Base-by-base conservation (phyloP, 2,888 invertebrate genomes). In the Caenorhabditis virilis region DNA sequence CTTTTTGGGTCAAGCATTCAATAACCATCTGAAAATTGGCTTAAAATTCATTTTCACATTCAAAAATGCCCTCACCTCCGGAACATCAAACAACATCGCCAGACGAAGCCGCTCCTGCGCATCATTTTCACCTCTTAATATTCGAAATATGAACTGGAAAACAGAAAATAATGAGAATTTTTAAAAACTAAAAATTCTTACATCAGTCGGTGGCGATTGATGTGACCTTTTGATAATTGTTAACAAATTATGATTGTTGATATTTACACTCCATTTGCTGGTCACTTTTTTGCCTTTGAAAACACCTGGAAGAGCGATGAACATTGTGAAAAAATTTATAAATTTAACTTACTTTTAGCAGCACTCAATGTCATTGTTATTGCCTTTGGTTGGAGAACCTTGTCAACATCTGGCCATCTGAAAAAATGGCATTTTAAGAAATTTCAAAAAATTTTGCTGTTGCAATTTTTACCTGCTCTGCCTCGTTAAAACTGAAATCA, bases 401-500 rank as follows among this genome's bases (percentile, higher is more conserved):
- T 56, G 42, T 75, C 71, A 26, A 75, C 62, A 39, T 74, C 74
- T 1, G 72, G 74, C 72, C 72, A 74, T 26, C n/a, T n/a, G n/a
- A n/a, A n/a, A n/a, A n/a, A n/a, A n/a, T n/a, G n/a, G n/a, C n/a
- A n/a, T n/a, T n/a, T n/a, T n/a, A n/a, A n/a, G n/a, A n/a, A n/a
- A n/a, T n/a, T n/a, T n/a, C n/a, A n/a, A n/a, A n/a, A n/a, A n/a
- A n/a, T n/a, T n/a, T n/a, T n/a, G n/a, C n/a, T n/a, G n/a, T n/a
- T n/a, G n/a, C n/a, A n/a, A n/a, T n/a, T n/a, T n/a, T n/a, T n/a
- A n/a, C n/a, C 74, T 43, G 38, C 80, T 75, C 46, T 83, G 72
- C 54, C 80, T 77, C 2, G 84, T 79, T 42, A 84, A 74, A 6
- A 45, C 55, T 9, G 64, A 64, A 4, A 64, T 55, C 20, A 64